These are phyloP conservation scores for Uropetala carovei DNA, from an alignment of 2,888 invertebrate species.

Conservation along the genomic window DNA sequence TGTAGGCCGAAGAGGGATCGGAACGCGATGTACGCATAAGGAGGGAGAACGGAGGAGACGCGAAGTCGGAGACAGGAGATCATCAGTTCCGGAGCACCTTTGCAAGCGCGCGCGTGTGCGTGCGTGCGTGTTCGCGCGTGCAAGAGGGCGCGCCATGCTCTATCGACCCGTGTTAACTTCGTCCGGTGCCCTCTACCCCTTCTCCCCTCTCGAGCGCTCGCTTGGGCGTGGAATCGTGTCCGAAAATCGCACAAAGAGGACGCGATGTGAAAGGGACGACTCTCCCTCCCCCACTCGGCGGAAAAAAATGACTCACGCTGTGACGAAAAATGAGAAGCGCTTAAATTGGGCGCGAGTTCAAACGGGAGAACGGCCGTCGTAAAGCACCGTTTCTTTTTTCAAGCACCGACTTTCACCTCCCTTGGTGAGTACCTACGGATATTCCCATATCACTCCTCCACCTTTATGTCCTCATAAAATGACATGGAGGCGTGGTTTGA, in stretches of 20 bases:
- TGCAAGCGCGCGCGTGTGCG: too few species aligned
- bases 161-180: too few species aligned
- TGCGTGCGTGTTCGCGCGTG: too few species aligned
- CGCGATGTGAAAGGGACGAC: neutral
- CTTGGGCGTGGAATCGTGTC: too few species aligned
- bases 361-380: neutral
- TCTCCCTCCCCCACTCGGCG: neutral
- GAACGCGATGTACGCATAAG: too few species aligned
- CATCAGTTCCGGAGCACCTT: too few species aligned
- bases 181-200: too few species aligned
- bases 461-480: neutral
- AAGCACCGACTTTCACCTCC: constrained; percentile 2
- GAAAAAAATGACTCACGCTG: neutral
- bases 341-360: constrained; percentile 15
- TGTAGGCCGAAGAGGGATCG: too few species aligned
- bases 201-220: too few species aligned
- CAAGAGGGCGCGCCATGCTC: too few species aligned
- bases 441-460: neutral
- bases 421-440: neutral
- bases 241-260: neutral
- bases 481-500: neutral
- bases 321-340: neutral
- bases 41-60: too few species aligned
- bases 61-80: too few species aligned
- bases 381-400: neutral